A percentile compares a stretch with the other conserved stretches of the same genome.
Conservation (phyloP, 2,797 vertebrate species). For the Urosaurus nigricauda region DNA sequence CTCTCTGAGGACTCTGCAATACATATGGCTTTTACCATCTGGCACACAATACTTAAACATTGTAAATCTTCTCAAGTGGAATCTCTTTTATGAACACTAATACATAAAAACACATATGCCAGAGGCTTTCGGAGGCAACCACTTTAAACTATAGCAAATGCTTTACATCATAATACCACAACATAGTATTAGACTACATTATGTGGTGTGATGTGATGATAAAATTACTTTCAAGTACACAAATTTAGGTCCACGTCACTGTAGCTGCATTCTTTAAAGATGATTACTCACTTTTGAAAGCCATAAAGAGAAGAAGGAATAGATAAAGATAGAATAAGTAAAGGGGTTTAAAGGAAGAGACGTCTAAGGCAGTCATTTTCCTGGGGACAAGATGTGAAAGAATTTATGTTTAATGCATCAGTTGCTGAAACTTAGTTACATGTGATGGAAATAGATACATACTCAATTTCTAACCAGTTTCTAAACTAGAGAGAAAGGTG, state of each 20-base stretch:
- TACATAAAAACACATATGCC: slow-evolving; percentile 59
- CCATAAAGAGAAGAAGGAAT: neutral
- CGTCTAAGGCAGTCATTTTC: neutral
- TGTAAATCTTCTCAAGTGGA: slow-evolving; percentile 69
- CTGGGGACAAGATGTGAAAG: neutral
- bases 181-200: slow-evolving; percentile 34
- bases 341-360: neutral
- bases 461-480: neutral
- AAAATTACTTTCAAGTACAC: slow-evolving; percentile 11
- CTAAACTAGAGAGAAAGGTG: neutral
- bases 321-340: neutral
- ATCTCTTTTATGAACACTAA: slow-evolving; percentile 62
- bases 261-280: neutral
- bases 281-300: neutral
- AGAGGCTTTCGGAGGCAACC: slow-evolving; percentile 41
- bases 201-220: slow-evolving; percentile 37
- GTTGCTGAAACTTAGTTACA: neutral
- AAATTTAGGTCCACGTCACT: neutral
- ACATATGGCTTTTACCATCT: slow-evolving; percentile 71
- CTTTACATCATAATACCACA: slow-evolving; percentile 24
- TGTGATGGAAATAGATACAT: neutral
- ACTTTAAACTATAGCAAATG: slow-evolving; percentile 47
- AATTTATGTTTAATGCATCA: neutral
- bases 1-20: slow-evolving; percentile 48
- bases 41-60: slow-evolving; percentile 66